A percentile compares a stretch with the other conserved stretches of the same genome.
Conservation (phyloP, 2,797 vertebrate species). For the Sebastolobus alascanus region DNA sequence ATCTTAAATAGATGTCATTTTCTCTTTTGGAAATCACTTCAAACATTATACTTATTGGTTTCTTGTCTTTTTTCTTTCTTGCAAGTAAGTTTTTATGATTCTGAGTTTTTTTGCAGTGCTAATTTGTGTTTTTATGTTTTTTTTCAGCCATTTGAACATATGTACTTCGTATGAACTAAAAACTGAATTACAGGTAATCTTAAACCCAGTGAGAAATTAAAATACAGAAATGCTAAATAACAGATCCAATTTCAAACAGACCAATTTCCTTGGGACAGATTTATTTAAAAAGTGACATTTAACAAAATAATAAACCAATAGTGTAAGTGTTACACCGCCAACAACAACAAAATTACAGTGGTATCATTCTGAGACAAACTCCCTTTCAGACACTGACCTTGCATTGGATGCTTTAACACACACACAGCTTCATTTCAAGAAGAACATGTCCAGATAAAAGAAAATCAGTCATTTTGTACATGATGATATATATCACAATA, state of each 20-base stretch:
- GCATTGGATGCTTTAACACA: not conserved
- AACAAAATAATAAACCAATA: constrained; percentile 20
- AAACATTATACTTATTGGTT: not conserved
- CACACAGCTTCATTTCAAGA: not conserved
- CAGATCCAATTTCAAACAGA: no score
- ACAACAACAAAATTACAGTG: no score
- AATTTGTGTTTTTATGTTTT: not conserved
- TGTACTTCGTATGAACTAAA: not conserved
- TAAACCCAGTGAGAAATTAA: not conserved
- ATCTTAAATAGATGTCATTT: not conserved
- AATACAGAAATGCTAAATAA: not conserved
- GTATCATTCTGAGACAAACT: no score
- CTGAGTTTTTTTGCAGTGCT: not conserved
- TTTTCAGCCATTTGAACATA: not conserved
- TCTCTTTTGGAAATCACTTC: not conserved
- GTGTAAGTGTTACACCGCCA: not conserved
- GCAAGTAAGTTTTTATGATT: not conserved
- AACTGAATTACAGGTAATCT: not conserved
- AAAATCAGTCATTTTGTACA: not conserved
- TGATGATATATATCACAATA: no score
- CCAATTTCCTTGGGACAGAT: constrained; percentile 5
- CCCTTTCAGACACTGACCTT: not conserved
- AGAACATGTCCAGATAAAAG: not conserved
- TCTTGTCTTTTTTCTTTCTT: not conserved
- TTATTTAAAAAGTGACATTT: constrained; percentile 62